These are phyloP conservation scores for Centruroides vittatus DNA, from an alignment of 1,140 invertebrate species.

Conservation along the genomic window DNA sequence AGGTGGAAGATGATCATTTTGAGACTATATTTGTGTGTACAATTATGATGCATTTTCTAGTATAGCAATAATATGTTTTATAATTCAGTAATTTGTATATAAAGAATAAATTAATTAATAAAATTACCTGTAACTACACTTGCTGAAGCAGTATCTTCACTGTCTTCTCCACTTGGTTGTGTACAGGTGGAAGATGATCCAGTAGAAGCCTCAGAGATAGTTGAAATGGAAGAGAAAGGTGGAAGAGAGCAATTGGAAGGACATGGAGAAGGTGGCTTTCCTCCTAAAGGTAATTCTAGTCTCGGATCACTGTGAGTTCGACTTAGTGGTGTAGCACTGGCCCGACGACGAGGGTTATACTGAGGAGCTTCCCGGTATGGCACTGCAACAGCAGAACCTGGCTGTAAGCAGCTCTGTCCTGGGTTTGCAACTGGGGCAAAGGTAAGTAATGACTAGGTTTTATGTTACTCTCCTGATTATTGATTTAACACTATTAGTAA, in stretches of 20 bases:
- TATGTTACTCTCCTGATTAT: too few relatives aligned
- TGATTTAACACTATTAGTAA: too few relatives aligned
- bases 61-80: too few relatives aligned
- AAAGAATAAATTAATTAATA: too few relatives aligned
- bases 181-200: constrained; percentile 41
- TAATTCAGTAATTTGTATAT: too few relatives aligned
- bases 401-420: background rate
- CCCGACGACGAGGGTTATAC: constrained; percentile 19
- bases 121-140: constrained; percentile 69
- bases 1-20: constrained; percentile 40
- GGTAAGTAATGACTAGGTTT: too few relatives aligned
- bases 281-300: constrained; percentile 10
- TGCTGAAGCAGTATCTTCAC: constrained; percentile 50
- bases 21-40: too few relatives aligned
- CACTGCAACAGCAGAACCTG: constrained; percentile 26
- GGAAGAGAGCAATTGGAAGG: constrained; percentile 61
- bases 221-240: constrained; percentile 75
- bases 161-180: constrained; percentile 33
- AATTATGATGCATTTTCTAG: too few relatives aligned
- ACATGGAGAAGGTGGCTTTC: constrained; percentile 56
- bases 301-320: constrained; percentile 16
- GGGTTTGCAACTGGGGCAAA: too few relatives aligned
- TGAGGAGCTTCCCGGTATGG: constrained; percentile 21
- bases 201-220: constrained; percentile 56
- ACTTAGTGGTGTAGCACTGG: constrained; percentile 13